Percentiles rank a stretch among this genome's conserved stretches.
phyloP scores from a whole-genome alignment of 2,888 invertebrate species.

The Sympetrum striolatum region DNA sequence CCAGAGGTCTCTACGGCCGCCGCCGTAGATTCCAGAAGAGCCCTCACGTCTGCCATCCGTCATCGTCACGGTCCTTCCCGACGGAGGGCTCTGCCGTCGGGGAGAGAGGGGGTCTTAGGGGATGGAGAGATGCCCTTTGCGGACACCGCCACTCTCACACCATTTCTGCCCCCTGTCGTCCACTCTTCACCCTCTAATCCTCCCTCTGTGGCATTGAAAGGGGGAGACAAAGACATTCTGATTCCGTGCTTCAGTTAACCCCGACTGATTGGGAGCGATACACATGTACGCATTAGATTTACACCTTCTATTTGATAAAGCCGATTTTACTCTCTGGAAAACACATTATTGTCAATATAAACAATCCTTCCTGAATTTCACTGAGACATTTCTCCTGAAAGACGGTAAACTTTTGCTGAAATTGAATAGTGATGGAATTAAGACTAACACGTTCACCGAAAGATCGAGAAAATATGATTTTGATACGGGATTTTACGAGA shows the following conservation, averaged over 20 bases:
- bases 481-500: too few species aligned
- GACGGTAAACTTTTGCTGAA: too few species aligned
- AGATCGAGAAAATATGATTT: too few species aligned
- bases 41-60: constrained; percentile 39
- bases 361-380: too few species aligned
- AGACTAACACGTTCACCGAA: too few species aligned
- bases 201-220: neutral
- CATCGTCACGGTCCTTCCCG: constrained; percentile 38
- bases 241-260: neutral
- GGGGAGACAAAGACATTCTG: neutral
- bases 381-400: too few species aligned
- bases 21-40: constrained; percentile 19
- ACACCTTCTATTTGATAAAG: too few species aligned
- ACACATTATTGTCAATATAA: too few species aligned
- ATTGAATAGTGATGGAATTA: too few species aligned
- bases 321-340: too few species aligned
- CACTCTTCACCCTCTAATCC: neutral
- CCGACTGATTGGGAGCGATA: neutral
- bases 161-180: neutral
- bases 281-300: too few species aligned
- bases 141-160: constrained; percentile 20
- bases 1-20: constrained; percentile 27
- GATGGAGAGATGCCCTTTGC: neutral
- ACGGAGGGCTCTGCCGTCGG: constrained; percentile 31
- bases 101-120: neutral